Conservation (phyloP, 2,113 vertebrate species). For the Cephalopholis sonnerati region DNA sequence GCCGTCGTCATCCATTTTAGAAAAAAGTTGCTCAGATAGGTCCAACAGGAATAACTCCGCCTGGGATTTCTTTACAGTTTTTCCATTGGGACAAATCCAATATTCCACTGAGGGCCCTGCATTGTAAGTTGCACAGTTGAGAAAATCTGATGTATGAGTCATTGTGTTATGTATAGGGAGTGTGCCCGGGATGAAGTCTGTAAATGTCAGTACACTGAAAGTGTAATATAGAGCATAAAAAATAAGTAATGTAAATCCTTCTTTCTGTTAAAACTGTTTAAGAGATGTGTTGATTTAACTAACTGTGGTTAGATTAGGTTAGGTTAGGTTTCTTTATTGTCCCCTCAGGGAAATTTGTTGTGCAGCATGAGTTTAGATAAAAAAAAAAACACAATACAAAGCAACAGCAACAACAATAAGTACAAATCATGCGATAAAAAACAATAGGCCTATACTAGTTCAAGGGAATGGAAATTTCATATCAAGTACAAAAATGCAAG, state of each 20-base stretch:
- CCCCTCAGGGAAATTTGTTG: no score
- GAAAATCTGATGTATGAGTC: conserved; percentile 42
- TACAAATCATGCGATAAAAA: no score
- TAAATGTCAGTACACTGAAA: conserved; percentile 4
- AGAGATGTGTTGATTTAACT: background rate
- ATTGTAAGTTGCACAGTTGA: conserved; percentile 22
- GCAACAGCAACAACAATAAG: no score
- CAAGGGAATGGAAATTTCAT: no score
- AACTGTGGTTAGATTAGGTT: no score
- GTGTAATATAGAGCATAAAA: background rate
- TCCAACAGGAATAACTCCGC: conserved; percentile 41
- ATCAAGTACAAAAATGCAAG: no score
- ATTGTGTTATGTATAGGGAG: conserved; percentile 28
- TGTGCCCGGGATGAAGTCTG: conserved; percentile 10
- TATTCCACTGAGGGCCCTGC: conserved; percentile 29
- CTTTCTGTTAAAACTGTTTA: background rate
- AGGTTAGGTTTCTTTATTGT: no score
- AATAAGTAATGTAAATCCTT: background rate
- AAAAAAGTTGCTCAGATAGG: conserved; percentile 57
- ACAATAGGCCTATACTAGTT: no score
- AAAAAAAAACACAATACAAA: no score
- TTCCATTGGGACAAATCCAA: conserved; percentile 65
- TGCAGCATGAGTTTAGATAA: no score
- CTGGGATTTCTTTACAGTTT: conserved; percentile 41
- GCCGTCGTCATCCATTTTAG: conserved; percentile 41